Base-by-base conservation (phyloP, 2,113 vertebrate genomes). In the Passerina amoena region DNA sequence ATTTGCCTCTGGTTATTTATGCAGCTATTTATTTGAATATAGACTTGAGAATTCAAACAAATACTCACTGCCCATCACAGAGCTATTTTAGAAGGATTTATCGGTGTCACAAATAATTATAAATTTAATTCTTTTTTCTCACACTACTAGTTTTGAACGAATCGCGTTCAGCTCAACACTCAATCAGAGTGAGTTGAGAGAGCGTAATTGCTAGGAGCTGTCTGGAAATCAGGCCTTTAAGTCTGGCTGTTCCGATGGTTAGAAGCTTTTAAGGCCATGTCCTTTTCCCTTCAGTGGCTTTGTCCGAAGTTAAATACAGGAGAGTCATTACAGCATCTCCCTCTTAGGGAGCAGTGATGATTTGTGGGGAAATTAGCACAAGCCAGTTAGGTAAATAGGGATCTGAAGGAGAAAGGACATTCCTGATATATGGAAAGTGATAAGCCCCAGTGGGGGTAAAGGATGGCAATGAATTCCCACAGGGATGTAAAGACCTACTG, bases 281-380 rank as follows among this genome's bases (percentile, higher is more conserved):
- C 42, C 50, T 84, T 78, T 78, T 95, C 44, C 53, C 57, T 82
- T 57, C 79, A 42, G 50, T 76, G 82, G 59, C 50, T 93, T n/a
- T 82, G 50, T 38, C 45, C 88, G 50, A 37, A 50, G 42, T 71
- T 57, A 54, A 80, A 77, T 6, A 11, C 50, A 22, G 66, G 14
- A 63, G 24, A 82, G 57, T 33, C 50, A 61, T 51, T 53, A 33
- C 23, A 50, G 57, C 25, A 69, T n/a, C 31, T 10, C 1, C 48
- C 61, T 72, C 70, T 37, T 85, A 33, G 78, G 66, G 61, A 65
- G 95, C 66, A 54, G 59, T 0, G 59, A 61, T 93, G 95, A 95
- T 95, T 88, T 93, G 94, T 93, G 92, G 86, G 79, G 79, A 90
- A 92, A 92, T 94, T 73, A 94, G 50, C 9, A 10, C 25, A 35